phyloP scores from a whole-genome alignment of 2,888 invertebrate genomes.

The Matsumyia berberina region DNA sequence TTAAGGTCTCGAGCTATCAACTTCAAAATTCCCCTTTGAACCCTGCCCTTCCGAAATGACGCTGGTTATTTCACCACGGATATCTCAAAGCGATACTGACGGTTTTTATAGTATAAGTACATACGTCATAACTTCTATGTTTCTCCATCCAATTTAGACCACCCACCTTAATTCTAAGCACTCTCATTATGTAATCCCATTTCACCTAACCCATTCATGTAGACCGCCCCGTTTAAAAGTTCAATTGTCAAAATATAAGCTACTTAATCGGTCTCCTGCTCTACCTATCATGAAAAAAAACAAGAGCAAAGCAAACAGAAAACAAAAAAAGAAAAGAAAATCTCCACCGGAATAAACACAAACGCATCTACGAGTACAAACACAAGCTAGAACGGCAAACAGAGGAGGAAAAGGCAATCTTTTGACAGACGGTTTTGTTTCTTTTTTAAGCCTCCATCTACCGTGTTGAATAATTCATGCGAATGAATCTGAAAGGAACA shows the following conservation, averaged over 20 bases:
- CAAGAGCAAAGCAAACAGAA: conserved; percentile 7
- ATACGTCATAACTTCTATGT: not conserved
- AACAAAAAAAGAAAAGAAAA: conserved; percentile 1
- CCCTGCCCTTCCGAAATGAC: too few species aligned
- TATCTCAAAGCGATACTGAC: too few species aligned
- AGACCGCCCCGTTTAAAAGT: not conserved
- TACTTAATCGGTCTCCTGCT: conserved; percentile 28
- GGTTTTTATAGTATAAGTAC: too few species aligned
- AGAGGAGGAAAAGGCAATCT: conserved; percentile 30
- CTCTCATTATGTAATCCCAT: conserved; percentile 20
- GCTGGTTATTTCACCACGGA: too few species aligned
- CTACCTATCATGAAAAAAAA: conserved; percentile 11
- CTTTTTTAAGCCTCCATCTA: conserved; percentile 13
- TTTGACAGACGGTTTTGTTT: conserved; percentile 11
- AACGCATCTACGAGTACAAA: conserved; percentile 1
- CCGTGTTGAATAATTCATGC: conserved; percentile 69
- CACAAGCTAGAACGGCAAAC: too few species aligned
- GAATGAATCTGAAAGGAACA: conserved; percentile 49
- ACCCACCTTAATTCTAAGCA: not conserved
- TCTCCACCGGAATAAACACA: conserved; percentile 22
- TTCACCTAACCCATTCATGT: not conserved
- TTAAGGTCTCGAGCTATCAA: too few species aligned
- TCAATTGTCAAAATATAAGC: conserved; percentile 16
- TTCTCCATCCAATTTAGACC: conserved; percentile 10
- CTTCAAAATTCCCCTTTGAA: too few species aligned